Conservation (phyloP, 2,797 vertebrate species). For the Cichlasoma orientale region DNA sequence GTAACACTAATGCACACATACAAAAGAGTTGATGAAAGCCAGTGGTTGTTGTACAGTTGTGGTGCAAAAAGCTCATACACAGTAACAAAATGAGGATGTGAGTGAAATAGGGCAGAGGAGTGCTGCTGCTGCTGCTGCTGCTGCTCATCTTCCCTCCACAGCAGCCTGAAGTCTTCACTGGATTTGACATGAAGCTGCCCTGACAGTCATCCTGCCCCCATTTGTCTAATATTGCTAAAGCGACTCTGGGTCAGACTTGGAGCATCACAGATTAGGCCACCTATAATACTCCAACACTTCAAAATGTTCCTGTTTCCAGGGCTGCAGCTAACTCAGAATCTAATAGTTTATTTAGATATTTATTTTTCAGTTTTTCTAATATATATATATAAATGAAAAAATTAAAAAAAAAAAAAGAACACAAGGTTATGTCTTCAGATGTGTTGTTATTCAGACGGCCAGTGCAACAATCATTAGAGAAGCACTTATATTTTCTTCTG, state of each 20-base stretch:
- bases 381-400: too few species aligned
- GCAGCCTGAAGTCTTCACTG: slow-evolving; percentile 47
- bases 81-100: slow-evolving; percentile 25
- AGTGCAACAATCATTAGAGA: not conserved
- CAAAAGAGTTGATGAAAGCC: not conserved
- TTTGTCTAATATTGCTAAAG: slow-evolving; percentile 49
- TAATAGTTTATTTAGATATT: not conserved
- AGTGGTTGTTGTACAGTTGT: slow-evolving; percentile 34
- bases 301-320: not conserved
- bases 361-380: not conserved
- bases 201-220: slow-evolving; percentile 57
- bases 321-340: not conserved
- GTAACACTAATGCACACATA: slow-evolving; percentile 1
- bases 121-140: slow-evolving; percentile 22
- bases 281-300: slow-evolving; percentile 12
- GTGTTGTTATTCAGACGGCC: too few species aligned
- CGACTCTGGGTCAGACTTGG: slow-evolving; percentile 45
- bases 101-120: slow-evolving; percentile 39
- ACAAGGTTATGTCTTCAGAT: too few species aligned
- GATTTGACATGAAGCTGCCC: slow-evolving; percentile 59
- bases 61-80: slow-evolving; percentile 7
- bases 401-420: too few species aligned
- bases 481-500: not conserved
- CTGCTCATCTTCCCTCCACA: slow-evolving; percentile 38
- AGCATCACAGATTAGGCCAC: slow-evolving; percentile 57